These are phyloP conservation scores for Aplysia californica DNA, from an alignment of 1,140 invertebrate genomes.

Conservation along the genomic window DNA sequence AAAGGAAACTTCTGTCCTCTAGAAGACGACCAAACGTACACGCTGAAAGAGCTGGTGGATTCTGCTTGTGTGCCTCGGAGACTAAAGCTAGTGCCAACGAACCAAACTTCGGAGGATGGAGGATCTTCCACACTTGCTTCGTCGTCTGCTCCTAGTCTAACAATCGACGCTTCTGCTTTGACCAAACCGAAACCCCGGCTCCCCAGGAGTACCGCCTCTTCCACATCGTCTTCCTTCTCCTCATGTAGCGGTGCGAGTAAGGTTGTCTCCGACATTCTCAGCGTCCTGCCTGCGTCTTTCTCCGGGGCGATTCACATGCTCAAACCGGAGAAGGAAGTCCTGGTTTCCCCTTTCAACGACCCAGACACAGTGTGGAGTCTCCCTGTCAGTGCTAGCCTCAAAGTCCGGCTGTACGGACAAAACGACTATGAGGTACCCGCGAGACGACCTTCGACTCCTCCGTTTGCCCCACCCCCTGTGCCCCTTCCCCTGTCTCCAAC, in stretches of 20 bases:
- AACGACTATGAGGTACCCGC: slow-evolving; percentile 37
- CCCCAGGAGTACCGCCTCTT: too few species aligned
- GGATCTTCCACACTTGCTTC: too few species aligned
- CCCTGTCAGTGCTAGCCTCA: slow-evolving; percentile 24
- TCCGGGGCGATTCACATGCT: slow-evolving; percentile 29
- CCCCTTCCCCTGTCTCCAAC: neutral
- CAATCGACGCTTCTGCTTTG: too few species aligned
- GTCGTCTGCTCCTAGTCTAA: too few species aligned
- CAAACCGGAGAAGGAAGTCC: slow-evolving; percentile 18
- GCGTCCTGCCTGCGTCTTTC: slow-evolving; percentile 7
- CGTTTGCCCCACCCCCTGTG: neutral
- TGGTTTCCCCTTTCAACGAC: slow-evolving; percentile 32
- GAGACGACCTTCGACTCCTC: neutral
- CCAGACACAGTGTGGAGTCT: slow-evolving; percentile 25
- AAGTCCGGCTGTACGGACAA: slow-evolving; percentile 13
- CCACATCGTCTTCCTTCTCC: neutral
- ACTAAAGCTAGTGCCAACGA: slow-evolving; percentile 12
- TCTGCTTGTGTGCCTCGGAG: slow-evolving; percentile 33
- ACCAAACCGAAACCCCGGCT: too few species aligned
- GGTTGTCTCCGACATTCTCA: too few species aligned
- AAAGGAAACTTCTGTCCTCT: slow-evolving; percentile 30
- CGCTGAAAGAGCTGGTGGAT: slow-evolving; percentile 32
- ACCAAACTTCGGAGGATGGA: too few species aligned
- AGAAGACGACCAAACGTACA: slow-evolving; percentile 27
- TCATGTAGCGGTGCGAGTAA: neutral